Base-by-base conservation (phyloP, 2,888 invertebrate genomes). In the Pinctada fucata region DNA sequence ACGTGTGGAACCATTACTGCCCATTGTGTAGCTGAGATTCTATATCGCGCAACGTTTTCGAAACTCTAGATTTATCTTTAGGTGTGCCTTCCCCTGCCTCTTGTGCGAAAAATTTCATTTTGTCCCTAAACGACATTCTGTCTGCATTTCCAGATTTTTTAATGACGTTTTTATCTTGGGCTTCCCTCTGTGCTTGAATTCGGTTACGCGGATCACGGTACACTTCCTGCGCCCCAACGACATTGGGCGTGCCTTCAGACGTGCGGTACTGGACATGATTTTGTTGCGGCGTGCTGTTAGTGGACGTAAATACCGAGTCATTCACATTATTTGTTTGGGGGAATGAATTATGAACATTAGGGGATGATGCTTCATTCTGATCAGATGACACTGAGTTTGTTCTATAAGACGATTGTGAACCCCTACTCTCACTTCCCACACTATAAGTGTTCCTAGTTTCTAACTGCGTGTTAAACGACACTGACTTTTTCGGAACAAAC, bases 21-120 rank as follows among this genome's bases (percentile, higher is more conserved):
- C 90, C 90, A 78, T 89, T 90, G 67, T 83, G 82, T 67, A 90
- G 81, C 80, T 89, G 88, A 88, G 89, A 90, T 89, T 90, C 90
- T 74, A 90, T 90, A 74, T 85, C 78, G 74, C 88, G 82, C 81
- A 99, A 98, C 76, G 98, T 98, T 88, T 97, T 95, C 64, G 98
- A 99, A 93, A 97, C 97, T 94, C 98, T 99, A 79, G 97, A 96
- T 94, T 97, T 97, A 93, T 98, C 97, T 93, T 97, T 96, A 85
- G 98, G 98, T 82, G 97, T 97, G 90, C 96, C 95, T 91, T 98
- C 98, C 66, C 99, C 99, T 13, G 97, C 96, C 94, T 99, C 98
- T 93, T 97, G 95, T 67, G 99, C 99, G 94, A 99, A 99, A 97
- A 99, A 97, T 93, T 97, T 97, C 98, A 99, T 99, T 93, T 99